A percentile compares a stretch with the other conserved stretches of the same genome.
phyloP scores from a whole-genome alignment of 2,113 vertebrate species.

The Grammomys dolichurus region DNA sequence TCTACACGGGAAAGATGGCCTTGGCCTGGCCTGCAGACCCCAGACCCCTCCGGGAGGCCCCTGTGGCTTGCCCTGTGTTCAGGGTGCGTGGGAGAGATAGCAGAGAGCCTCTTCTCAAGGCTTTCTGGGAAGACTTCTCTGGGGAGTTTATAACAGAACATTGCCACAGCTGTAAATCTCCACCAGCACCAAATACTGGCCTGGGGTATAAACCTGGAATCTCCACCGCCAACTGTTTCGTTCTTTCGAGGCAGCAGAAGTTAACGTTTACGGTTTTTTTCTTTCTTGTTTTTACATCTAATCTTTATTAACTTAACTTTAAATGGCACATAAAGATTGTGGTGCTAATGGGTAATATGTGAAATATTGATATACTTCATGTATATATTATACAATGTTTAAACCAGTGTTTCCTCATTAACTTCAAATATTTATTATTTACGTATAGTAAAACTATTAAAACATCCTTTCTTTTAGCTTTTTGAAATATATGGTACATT shows the following conservation, averaged over 20 bases:
- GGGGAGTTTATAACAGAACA: not conserved
- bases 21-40: not conserved
- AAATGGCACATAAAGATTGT: not conserved
- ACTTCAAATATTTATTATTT: not conserved
- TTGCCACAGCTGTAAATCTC: not conserved
- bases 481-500: not conserved
- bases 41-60: not conserved
- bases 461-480: not conserved
- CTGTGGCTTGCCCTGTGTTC: not conserved
- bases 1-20: slow-evolving; percentile 31
- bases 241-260: not conserved
- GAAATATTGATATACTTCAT: not conserved
- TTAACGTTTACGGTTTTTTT: not conserved
- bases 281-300: not conserved
- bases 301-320: not conserved
- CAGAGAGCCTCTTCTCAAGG: not conserved
- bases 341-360: not conserved
- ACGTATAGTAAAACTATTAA: not conserved
- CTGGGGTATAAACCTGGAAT: not conserved
- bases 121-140: not conserved
- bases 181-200: not conserved
- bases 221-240: not conserved
- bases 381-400: not conserved
- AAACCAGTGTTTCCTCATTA: not conserved
- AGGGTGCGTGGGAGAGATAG: not conserved